These are phyloP conservation scores for Porites rus DNA, from an alignment of 92 coral and sea anemone species.

Conservation along the genomic window DNA sequence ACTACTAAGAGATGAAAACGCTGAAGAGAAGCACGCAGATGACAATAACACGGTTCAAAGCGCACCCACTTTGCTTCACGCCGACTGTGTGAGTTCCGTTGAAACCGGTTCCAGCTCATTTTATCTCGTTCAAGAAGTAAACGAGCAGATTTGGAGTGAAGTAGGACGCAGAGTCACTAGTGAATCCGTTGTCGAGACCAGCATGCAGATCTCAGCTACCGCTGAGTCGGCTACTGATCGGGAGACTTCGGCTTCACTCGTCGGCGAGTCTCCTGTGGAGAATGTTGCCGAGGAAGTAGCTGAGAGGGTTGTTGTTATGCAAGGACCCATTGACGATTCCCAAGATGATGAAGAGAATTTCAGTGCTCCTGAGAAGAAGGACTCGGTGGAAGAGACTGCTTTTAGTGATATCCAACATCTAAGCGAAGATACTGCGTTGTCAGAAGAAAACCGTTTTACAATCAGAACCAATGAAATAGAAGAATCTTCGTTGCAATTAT, in stretches of 20 bases:
- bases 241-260: slow-evolving; percentile 5
- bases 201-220: slow-evolving; percentile 1
- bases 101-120: slow-evolving; percentile 10
- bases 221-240: not conserved
- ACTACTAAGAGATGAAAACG: not conserved
- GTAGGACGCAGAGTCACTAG: not conserved
- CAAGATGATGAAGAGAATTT: not conserved
- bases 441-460: not conserved
- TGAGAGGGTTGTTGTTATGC: not conserved
- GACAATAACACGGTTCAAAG: not conserved
- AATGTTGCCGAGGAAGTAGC: not conserved
- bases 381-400: not conserved
- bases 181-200: slow-evolving; percentile 15
- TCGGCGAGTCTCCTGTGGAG: not conserved
- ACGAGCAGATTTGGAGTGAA: slow-evolving; percentile 20
- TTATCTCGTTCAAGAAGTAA: slow-evolving; percentile 20
- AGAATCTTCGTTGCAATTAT: not conserved
- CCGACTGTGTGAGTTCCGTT: not conserved
- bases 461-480: not conserved
- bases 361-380: not conserved
- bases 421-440: not conserved
- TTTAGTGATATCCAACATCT: not conserved
- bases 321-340: not conserved
- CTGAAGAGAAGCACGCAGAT: not conserved
- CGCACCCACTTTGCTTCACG: not conserved